phyloP scores from a whole-genome alignment of 2,888 invertebrate species.

The Chesias legatella region DNA sequence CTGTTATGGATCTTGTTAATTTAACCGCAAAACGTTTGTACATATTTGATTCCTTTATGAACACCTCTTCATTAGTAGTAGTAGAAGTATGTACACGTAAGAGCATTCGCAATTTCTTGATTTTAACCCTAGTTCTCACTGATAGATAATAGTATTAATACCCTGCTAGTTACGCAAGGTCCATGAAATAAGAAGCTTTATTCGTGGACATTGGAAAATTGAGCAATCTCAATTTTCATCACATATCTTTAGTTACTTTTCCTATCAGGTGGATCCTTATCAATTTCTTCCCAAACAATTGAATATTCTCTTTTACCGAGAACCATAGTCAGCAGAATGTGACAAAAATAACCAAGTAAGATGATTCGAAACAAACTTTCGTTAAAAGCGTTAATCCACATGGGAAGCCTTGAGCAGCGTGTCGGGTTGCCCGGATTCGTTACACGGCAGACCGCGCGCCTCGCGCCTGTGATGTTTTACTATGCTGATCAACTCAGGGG shows the following conservation, averaged over 20 bases:
- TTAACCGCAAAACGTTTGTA: neutral
- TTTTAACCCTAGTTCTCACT: neutral
- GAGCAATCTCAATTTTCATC: too few species aligned
- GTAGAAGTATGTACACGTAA: too few species aligned
- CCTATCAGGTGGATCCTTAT: too few species aligned
- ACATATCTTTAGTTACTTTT: too few species aligned
- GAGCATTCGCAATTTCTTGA: too few species aligned
- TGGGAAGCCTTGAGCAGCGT: constrained; percentile 69
- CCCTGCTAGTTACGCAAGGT: too few species aligned
- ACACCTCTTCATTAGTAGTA: too few species aligned
- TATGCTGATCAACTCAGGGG: neutral
- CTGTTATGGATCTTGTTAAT: constrained; percentile 23
- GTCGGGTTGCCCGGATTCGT: constrained; percentile 61
- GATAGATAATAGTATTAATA: too few species aligned
- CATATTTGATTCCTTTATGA: too few species aligned
- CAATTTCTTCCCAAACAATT: too few species aligned
- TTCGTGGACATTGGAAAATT: too few species aligned
- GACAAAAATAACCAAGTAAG: constrained; percentile 36
- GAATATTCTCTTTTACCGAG: neutral
- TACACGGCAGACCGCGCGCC: constrained; percentile 60
- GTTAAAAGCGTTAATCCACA: constrained; percentile 65
- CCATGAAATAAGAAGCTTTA: too few species aligned
- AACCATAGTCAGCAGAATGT: constrained; percentile 9
- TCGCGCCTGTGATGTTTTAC: constrained; percentile 12
- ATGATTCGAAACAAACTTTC: constrained; percentile 54